Base-by-base conservation (phyloP, 2,113 vertebrate genomes). In the Tringa solitaria region DNA sequence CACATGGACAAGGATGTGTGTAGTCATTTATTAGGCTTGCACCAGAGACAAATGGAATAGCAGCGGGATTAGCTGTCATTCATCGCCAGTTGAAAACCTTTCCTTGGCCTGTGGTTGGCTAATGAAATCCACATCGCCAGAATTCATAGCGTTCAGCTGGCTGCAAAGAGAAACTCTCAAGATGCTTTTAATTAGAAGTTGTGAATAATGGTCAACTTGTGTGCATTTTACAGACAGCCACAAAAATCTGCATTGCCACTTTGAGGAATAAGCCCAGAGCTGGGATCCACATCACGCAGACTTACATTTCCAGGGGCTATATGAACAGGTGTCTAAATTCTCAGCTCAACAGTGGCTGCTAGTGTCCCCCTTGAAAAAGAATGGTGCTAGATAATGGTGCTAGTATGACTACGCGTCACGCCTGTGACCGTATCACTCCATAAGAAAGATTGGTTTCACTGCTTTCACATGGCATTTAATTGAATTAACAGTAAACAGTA, bases 121-220 rank as follows among this genome's bases (percentile, higher is more conserved):
- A 97, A 97, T 93, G 97, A 97, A 97, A 97, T 96, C 96, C 96
- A 81, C 93, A 97, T 97, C 70, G 0, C 69, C 74, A 78, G 51
- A 84, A 91, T 60, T 90, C 95, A 94, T 21, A 80, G 74, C 26
- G 4, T 93, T 95, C 87, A 77, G 70, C 84, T 97, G 95, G 95
- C 95, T 93, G 84, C 87, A 96, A 78, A 95, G 39, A 95, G 95
- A 95, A 84, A 89, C 41, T 27, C 70, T 95, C 94, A 96, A 96
- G 96, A 97, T 88, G 93, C 87, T 97, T 97, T 95, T 95, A 97
- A 97, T 98, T 96, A 98, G 84, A 84, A 86, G 73, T 46, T 83
- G 90, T 48, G 81, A 97, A 95, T 88, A 96, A 95, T 46, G 87
- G 89, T 96, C 93, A 84, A 89, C 95, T 96, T 96, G 88, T 72